These are phyloP conservation scores for Oryctes rhinoceros DNA, from an alignment of 1,140 invertebrate species.

Conservation along the genomic window DNA sequence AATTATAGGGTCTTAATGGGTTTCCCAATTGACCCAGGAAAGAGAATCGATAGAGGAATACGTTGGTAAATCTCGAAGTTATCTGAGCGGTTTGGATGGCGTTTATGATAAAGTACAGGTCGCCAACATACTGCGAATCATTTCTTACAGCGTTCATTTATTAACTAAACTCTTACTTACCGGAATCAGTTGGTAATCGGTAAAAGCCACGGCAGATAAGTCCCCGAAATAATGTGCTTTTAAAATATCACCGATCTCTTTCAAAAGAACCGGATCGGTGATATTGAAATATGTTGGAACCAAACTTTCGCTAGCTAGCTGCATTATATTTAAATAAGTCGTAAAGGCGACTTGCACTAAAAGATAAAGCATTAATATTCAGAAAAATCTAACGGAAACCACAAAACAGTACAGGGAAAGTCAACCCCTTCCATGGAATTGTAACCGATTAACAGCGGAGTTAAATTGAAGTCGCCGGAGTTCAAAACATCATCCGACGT, in stretches of 20 bases:
- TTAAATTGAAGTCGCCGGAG: not conserved
- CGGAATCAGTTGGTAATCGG: not conserved
- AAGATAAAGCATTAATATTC: not conserved
- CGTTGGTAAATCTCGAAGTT: not conserved
- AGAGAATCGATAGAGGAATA: not conserved
- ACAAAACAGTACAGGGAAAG: not conserved
- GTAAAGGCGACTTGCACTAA: not conserved
- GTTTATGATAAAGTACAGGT: not conserved
- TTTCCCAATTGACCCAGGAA: not conserved
- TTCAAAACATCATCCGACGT: not conserved
- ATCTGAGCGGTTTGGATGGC: not conserved
- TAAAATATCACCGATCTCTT: not conserved
- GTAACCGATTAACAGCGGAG: not conserved
- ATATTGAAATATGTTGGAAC: not conserved
- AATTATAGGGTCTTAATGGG: not conserved
- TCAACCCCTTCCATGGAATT: slow-evolving; percentile 6
- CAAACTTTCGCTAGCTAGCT: not conserved
- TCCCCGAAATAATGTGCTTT: not conserved
- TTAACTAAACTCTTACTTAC: not conserved
- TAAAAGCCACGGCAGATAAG: not conserved
- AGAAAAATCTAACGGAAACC: not conserved
- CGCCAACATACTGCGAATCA: not conserved
- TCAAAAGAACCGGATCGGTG: not conserved
- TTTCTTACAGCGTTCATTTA: too few species aligned
- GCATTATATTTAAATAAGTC: not conserved